Conservation (phyloP, 64 coral and sea anemone species). For the Hydrozoanthus tunicans region DNA sequence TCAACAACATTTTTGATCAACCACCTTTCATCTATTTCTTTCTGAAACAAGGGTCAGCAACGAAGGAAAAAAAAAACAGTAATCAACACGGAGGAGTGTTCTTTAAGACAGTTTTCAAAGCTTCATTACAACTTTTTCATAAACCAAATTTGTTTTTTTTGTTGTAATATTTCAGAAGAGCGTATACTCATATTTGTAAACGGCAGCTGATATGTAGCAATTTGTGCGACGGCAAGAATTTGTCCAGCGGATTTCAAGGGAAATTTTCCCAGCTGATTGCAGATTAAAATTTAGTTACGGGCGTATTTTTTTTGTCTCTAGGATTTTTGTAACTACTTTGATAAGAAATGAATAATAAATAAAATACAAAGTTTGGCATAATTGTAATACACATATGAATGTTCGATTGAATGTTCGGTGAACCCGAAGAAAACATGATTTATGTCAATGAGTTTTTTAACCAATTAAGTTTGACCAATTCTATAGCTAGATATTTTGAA, state of each 20-base stretch:
- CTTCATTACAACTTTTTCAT: constrained; percentile 19
- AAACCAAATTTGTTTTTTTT: constrained; percentile 33
- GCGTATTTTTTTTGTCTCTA: not conserved
- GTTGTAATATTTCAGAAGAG: constrained; percentile 9
- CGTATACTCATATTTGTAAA: not conserved
- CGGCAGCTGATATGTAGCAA: constrained; percentile 36
- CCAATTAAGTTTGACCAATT: not conserved
- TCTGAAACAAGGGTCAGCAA: not conserved
- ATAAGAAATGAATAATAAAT: not conserved
- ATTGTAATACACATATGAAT: not conserved
- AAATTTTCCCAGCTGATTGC: constrained; percentile 20
- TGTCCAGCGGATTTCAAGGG: constrained; percentile 24
- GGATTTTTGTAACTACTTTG: not conserved
- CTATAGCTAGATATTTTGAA: not conserved
- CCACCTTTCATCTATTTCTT: not conserved
- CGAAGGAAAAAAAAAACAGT: not conserved
- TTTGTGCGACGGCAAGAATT: constrained; percentile 18
- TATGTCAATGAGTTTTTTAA: not conserved
- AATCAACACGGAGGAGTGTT: not conserved
- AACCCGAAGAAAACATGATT: not conserved
- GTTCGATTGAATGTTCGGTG: not conserved
- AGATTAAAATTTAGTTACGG: not conserved
- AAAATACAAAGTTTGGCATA: not conserved
- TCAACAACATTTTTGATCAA: constrained; percentile 13
- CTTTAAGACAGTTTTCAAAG: not conserved